Percentiles rank a stretch among this genome's conserved stretches.
These are phyloP conservation scores for Diachasma alloeum DNA, from an alignment of 1,140 invertebrate genomes.

Conservation along the genomic window DNA sequence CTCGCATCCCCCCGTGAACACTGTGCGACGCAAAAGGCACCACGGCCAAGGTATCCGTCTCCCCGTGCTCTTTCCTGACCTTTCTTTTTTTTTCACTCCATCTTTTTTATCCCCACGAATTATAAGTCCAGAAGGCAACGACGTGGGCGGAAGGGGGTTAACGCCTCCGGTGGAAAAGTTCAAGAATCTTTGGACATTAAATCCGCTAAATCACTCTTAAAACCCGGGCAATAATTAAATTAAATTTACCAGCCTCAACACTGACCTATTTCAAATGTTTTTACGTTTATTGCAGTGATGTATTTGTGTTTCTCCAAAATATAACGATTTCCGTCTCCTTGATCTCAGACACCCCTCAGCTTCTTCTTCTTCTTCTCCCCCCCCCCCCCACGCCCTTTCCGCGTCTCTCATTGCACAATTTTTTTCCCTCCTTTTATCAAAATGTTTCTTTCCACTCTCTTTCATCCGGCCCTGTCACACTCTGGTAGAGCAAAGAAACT, in stretches of 20 bases:
- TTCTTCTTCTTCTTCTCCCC: not conserved
- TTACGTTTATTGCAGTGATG: not conserved
- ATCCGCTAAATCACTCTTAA: not conserved
- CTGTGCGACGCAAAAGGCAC: not conserved
- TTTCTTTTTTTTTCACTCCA: slow-evolving; percentile 13
- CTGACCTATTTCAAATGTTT: not conserved
- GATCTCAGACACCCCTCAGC: not conserved
- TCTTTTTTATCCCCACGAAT: slow-evolving; percentile 17
- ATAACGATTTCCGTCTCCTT: slow-evolving; percentile 5
- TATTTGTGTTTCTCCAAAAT: not conserved
- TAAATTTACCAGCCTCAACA: not conserved
- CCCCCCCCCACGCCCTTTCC: slow-evolving; percentile 13
- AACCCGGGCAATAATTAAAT: not conserved
- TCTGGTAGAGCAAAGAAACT: not conserved
- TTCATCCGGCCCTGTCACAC: not conserved
- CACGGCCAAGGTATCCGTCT: not conserved
- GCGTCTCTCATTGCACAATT: not conserved
- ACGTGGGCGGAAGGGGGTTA: slow-evolving; percentile 18
- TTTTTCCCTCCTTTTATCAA: slow-evolving; percentile 1
- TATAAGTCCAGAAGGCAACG: slow-evolving; percentile 18
- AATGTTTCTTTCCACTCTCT: not conserved
- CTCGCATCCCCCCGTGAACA: not conserved
- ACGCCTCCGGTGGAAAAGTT: slow-evolving; percentile 19
- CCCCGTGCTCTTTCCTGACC: not conserved
- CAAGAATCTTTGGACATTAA: not conserved